These are phyloP conservation scores for Pogonus chalceus DNA, from an alignment of 1,140 invertebrate genomes.

Conservation along the genomic window DNA sequence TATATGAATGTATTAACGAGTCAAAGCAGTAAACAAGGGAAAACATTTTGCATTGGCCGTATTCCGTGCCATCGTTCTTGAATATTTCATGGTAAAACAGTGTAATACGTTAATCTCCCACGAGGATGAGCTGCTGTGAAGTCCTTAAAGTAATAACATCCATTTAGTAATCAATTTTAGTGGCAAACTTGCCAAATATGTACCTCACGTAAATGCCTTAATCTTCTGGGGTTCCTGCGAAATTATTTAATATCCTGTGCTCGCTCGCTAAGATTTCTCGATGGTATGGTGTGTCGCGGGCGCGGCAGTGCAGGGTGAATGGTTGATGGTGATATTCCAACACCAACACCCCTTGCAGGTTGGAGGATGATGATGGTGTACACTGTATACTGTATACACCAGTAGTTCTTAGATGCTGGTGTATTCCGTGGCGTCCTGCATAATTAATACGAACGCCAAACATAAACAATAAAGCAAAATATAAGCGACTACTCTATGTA, in stretches of 20 bases:
- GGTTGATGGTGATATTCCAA: no score
- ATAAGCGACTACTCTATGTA: conserved; percentile 6
- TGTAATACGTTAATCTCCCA: neutral
- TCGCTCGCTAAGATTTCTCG: conserved; percentile 1
- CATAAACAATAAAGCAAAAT: conserved; percentile 7
- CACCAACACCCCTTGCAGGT: no score
- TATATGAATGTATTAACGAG: no score
- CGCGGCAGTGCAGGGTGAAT: no score
- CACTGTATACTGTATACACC: no score
- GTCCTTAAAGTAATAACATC: conserved; percentile 5
- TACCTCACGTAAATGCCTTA: conserved; percentile 7
- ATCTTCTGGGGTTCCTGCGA: conserved; percentile 1
- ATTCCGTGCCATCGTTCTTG: neutral
- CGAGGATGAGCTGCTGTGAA: neutral
- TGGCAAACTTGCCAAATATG: conserved; percentile 5
- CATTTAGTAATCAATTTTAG: conserved; percentile 7
- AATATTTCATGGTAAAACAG: conserved; percentile 1
- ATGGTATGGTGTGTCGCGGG: no score
- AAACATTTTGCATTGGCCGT: no score
- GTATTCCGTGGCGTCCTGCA: no score
- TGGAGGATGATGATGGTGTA: no score
- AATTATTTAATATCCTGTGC: conserved; percentile 6
- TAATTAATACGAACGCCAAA: conserved; percentile 2
- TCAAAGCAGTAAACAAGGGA: no score
- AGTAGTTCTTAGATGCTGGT: no score